These are phyloP conservation scores for Sebastes glaucus DNA, from an alignment of 2,797 vertebrate species.

Conservation along the genomic window DNA sequence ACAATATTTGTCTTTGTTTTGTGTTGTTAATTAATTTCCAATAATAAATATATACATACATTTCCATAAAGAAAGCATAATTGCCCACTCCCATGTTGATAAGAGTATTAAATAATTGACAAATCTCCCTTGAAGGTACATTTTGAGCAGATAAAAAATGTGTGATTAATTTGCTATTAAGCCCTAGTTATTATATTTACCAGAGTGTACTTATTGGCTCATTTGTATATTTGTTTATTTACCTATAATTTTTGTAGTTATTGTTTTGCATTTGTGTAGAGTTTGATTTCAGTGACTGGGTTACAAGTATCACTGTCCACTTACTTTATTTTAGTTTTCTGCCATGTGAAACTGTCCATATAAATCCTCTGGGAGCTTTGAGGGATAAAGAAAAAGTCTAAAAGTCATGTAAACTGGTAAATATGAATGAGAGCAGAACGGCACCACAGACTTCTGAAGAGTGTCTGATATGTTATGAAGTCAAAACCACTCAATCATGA, in stretches of 20 bases:
- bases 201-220: background rate
- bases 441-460: background rate
- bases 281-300: background rate
- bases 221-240: background rate
- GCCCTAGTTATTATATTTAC: no score
- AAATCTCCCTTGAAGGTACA: no score
- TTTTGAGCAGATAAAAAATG: no score
- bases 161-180: no score
- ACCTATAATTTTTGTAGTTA: background rate
- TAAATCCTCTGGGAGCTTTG: background rate
- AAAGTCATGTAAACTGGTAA: background rate
- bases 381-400: background rate
- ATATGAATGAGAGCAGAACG: background rate
- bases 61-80: no score
- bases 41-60: no score
- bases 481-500: slow-evolving; percentile 28
- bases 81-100: no score
- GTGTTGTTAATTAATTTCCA: no score
- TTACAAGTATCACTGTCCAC: background rate
- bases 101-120: no score
- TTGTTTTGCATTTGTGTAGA: background rate
- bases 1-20: no score
- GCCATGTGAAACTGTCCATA: background rate
- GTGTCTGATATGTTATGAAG: slow-evolving; percentile 1
- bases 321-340: background rate